phyloP scores from a whole-genome alignment of 1,140 invertebrate genomes.

The Drosophila oshimai region DNA sequence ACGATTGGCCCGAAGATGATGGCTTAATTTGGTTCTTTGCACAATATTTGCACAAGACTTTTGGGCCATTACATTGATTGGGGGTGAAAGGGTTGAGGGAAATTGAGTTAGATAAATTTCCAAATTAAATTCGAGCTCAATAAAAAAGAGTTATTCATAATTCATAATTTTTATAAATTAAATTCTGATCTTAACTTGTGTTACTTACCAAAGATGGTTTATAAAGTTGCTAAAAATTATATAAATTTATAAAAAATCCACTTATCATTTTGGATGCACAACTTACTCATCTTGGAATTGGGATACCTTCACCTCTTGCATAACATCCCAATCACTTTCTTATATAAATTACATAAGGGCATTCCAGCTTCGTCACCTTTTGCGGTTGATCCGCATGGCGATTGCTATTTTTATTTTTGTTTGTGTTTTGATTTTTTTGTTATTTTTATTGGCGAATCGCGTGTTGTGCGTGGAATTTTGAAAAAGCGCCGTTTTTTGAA shows the following conservation, averaged over 20 bases:
- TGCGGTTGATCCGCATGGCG: background rate
- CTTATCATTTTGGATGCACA: background rate
- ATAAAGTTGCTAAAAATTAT: too few species aligned
- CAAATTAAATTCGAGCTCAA: background rate
- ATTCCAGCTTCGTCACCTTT: constrained; percentile 21
- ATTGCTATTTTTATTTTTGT: background rate
- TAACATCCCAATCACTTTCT: constrained; percentile 13
- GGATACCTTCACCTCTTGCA: constrained; percentile 16
- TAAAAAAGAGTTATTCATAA: too few species aligned
- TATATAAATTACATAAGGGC: constrained; percentile 20
- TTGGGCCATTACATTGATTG: too few species aligned
- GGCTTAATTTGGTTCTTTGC: background rate
- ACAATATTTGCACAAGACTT: too few species aligned
- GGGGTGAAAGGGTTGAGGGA: too few species aligned
- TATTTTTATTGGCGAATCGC: constrained; percentile 21
- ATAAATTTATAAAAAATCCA: too few species aligned
- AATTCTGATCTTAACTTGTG: too few species aligned
- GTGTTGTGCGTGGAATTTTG: constrained; percentile 30
- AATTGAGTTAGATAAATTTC: too few species aligned
- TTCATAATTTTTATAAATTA: too few species aligned
- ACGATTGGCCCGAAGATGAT: background rate
- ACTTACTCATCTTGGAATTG: constrained; percentile 7
- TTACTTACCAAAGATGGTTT: too few species aligned
- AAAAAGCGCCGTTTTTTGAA: constrained; percentile 17
- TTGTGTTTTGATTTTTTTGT: too few species aligned